Conservation (phyloP, 2,113 vertebrate species). For the Macrotus californicus region DNA sequence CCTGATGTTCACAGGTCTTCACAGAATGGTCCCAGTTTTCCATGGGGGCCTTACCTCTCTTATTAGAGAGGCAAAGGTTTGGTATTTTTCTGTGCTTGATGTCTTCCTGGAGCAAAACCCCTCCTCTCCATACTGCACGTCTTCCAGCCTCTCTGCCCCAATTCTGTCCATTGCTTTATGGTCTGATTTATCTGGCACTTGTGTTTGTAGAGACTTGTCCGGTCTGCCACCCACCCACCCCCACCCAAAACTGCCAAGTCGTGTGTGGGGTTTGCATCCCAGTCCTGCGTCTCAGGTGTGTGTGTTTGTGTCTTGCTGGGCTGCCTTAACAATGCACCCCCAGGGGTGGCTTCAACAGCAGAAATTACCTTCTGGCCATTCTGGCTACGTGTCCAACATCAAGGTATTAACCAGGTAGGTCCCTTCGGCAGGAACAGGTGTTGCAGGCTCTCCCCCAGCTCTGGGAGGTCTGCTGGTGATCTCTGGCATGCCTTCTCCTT, state of each 20-base stretch:
- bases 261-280: too few relatives aligned
- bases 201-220: not conserved
- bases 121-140: not conserved
- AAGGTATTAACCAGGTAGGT: not conserved
- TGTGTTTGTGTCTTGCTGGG: not conserved
- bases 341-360: too few relatives aligned
- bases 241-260: not conserved
- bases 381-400: too few relatives aligned
- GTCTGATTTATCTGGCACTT: not conserved
- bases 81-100: not conserved
- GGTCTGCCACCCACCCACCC: too few relatives aligned
- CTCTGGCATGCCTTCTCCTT: too few relatives aligned
- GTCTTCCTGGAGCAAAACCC: not conserved
- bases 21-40: not conserved
- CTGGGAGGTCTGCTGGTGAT: too few relatives aligned
- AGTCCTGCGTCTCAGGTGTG: too few relatives aligned
- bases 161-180: not conserved
- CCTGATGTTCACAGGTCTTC: not conserved
- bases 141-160: not conserved
- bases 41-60: not conserved
- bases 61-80: not conserved
- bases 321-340: not conserved
- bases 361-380: not conserved
- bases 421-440: not conserved
- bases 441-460: too few relatives aligned